Percentiles rank a stretch among this genome's conserved stretches.
Conservation (phyloP, 2,888 invertebrate species). For the Chirona hameri region DNA sequence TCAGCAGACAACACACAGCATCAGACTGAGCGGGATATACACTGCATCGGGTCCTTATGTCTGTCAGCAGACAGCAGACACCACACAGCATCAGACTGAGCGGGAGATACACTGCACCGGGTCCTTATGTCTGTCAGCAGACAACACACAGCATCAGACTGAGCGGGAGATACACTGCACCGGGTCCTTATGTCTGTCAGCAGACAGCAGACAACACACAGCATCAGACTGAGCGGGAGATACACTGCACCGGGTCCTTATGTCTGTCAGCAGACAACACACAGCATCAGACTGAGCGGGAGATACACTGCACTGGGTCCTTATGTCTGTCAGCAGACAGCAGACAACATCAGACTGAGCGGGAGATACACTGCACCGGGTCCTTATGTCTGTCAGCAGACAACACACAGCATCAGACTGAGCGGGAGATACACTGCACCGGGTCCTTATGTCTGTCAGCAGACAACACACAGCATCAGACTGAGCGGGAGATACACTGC, state of each 20-base stretch:
- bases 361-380: slow-evolving; percentile 92
- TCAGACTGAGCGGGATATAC: slow-evolving; percentile 88
- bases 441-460: slow-evolving; percentile 81
- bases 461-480: no score
- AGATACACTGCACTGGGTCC: slow-evolving; percentile 90
- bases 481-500: no score
- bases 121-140: slow-evolving; percentile 80
- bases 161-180: slow-evolving; percentile 90
- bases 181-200: slow-evolving; percentile 81
- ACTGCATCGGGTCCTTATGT: slow-evolving; percentile 93
- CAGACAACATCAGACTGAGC: slow-evolving; percentile 69
- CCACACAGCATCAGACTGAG: slow-evolving; percentile 74
- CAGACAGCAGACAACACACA: no score
- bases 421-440: slow-evolving; percentile 90
- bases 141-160: slow-evolving; percentile 65
- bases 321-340: slow-evolving; percentile 65
- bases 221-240: no score
- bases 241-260: no score
- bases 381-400: slow-evolving; percentile 79
- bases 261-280: slow-evolving; percentile 60
- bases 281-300: slow-evolving; percentile 81
- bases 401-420: slow-evolving; percentile 65
- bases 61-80: slow-evolving; percentile 54
- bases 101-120: slow-evolving; percentile 91
- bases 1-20: slow-evolving; percentile 71